Evolutionary conservation across 2,888 invertebrate genomes (phyloP), one percentile per base, ranked within the genome.

Genomic region (Chymomyza amoena): DNA sequence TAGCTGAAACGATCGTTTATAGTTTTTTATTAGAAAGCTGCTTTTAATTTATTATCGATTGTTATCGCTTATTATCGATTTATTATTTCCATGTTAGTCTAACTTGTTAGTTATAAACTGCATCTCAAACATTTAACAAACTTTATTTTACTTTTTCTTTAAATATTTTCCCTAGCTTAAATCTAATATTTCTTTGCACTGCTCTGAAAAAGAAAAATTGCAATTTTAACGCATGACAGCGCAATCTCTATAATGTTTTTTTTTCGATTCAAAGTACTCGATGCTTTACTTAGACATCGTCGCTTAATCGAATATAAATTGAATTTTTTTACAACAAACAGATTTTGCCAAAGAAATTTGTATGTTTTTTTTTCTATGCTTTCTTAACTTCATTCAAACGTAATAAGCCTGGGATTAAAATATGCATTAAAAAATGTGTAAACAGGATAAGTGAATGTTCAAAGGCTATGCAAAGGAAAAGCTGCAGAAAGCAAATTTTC

Each of bases 181-280:
- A 6, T 36, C 36, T 36, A 36, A 36, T 36, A 36, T 9, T 7
- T 6, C 39, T 45, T 45, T 45, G 69, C 60, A 56, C 70, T 56
- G 60, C 74, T 76, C 72, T 72, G 67, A 67, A 39, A 59, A 64
- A 56, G 65, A 77, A 76, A 85, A 83, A 88, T 86, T 86, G 79
- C 88, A 88, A 84, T 88, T 84, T 88, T 86, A 83, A 84, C 86
- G 84, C 86, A 88, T 84, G 87, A 84, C 76, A 69, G 70, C 75
- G 76, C 88, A 81, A 75, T 86, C 75, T 88, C 84, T 86, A 88
- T 67, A 45, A 45, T 82, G 72, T 77, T 72, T 82, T 61, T 54
- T 13, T n/a, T 20, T 9, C 2, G 16, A 54, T 9, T 16, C 20
- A 54, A 45, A 45, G 39, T 18, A 54, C 20, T 18, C 7, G 7